These are phyloP conservation scores for Diprion similis DNA, from an alignment of 1,140 invertebrate genomes.

Conservation along the genomic window DNA sequence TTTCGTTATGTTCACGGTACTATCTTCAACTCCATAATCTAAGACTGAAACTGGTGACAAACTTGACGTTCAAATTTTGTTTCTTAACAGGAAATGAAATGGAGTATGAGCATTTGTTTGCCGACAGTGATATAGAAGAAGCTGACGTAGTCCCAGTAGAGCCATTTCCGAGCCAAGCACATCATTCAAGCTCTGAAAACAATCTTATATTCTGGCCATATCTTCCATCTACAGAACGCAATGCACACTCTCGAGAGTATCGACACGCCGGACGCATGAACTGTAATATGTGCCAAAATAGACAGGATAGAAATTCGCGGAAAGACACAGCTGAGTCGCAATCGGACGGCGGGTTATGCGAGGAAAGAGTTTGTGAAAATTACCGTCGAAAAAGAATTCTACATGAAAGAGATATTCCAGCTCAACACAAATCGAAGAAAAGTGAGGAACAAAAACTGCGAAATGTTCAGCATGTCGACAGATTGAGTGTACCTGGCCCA, in stretches of 20 bases:
- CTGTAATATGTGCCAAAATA: conserved; percentile 44
- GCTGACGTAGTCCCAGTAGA: conserved; percentile 49
- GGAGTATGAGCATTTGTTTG: conserved; percentile 63
- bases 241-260: conserved; percentile 34
- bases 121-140: conserved; percentile 61
- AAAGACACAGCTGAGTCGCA: conserved; percentile 30
- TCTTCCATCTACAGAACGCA: conserved; percentile 26
- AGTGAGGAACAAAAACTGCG: conserved; percentile 37
- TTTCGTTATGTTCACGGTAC: no score
- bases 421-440: conserved; percentile 42
- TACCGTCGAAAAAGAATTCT: conserved; percentile 40
- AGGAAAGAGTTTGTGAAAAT: conserved; percentile 36
- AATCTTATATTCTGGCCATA: conserved; percentile 38
- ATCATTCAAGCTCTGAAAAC: conserved; percentile 34
- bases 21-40: no score
- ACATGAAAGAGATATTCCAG: conserved; percentile 34
- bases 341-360: conserved; percentile 22
- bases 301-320: conserved; percentile 33
- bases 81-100: conserved; percentile 52
- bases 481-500: conserved; percentile 50
- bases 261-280: conserved; percentile 37
- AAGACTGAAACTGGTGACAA: no score
- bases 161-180: conserved; percentile 38
- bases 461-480: conserved; percentile 36
- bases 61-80: no score